Base-by-base conservation (phyloP, 2,797 vertebrate genomes). In the Chiloscyllium punctatum region DNA sequence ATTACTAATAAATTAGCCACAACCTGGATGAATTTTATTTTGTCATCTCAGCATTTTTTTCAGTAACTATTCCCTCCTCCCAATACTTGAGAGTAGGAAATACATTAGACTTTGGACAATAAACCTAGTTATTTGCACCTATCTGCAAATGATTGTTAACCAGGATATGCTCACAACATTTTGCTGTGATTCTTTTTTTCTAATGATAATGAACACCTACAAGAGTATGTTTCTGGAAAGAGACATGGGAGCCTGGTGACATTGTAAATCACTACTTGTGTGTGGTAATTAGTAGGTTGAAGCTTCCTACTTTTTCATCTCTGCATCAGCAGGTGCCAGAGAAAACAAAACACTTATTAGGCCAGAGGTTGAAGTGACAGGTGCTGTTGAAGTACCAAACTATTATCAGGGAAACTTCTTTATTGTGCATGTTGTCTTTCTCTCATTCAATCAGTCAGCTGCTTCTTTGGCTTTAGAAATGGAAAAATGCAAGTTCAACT, bases 291-390 rank as follows among this genome's bases (percentile, higher is more conserved):
- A 95, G 71, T 74, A 72, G 94, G 71, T 95, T 74, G 71, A 74
- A 53, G 94, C 94, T 95, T 95, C 94, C 95, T 86, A 92, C 91
- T 53, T 94, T 96, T 94, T 94, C 51, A 77, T 95, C 94, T 51
- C 77, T 37, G 51, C 57, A 95, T 79, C 94, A 91, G 84, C 96
- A 96, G 95, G 95, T 95, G 79, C 42, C 90, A 86, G 68, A 72
- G 91, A 88, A 79, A 94, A 96, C 95, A 92, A 90, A 84, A 68
- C 95, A 37, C 71, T 57, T 95, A 48, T 90, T 71, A 82, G 95
- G 53, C 72, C 94, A 91, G 62, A 95, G 91, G 71, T 84, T 82
- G 71, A 53, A 68, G 53, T 86, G 53, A 91, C 95, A 95, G 95
- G 72, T 86, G 77, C 74, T 72, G 62, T 3, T 53, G 79, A 94